These are phyloP conservation scores for Rhabdomys dilectus DNA, from an alignment of 2,113 vertebrate species.

Conservation along the genomic window DNA sequence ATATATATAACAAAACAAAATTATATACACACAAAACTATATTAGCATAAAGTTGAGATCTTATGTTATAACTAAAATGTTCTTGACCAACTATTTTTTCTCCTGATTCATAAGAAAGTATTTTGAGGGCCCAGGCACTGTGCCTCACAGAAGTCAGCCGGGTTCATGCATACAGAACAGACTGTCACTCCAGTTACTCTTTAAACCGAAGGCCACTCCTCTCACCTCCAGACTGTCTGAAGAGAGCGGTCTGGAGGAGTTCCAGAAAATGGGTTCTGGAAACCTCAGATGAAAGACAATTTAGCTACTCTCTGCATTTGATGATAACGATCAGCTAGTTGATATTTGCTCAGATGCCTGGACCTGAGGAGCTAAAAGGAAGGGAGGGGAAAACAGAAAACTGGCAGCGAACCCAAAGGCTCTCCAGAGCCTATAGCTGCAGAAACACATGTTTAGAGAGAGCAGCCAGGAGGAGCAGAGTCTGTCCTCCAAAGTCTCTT, in stretches of 20 bases:
- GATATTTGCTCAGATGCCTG: not conserved
- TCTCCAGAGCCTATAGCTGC: not conserved
- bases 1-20: too few relatives aligned
- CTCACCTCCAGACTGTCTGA: not conserved
- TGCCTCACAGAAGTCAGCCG: not conserved
- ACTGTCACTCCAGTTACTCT: not conserved
- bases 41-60: constrained; percentile 14
- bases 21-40: not conserved
- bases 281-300: not conserved
- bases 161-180: not conserved
- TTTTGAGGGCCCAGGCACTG: not conserved
- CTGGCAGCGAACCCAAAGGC: not conserved
- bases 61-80: constrained; percentile 16
- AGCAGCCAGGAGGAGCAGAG: not conserved
- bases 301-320: not conserved
- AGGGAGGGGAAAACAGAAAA: not conserved
- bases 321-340: constrained; percentile 12
- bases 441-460: not conserved
- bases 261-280: not conserved
- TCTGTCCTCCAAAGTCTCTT: not conserved
- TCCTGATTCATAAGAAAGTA: not conserved
- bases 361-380: not conserved
- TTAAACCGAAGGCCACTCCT: not conserved
- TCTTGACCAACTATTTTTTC: not conserved
- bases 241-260: not conserved